Evolutionary conservation across 2,797 vertebrate genomes (phyloP).

Genomic region (Miichthys miiuy): DNA sequence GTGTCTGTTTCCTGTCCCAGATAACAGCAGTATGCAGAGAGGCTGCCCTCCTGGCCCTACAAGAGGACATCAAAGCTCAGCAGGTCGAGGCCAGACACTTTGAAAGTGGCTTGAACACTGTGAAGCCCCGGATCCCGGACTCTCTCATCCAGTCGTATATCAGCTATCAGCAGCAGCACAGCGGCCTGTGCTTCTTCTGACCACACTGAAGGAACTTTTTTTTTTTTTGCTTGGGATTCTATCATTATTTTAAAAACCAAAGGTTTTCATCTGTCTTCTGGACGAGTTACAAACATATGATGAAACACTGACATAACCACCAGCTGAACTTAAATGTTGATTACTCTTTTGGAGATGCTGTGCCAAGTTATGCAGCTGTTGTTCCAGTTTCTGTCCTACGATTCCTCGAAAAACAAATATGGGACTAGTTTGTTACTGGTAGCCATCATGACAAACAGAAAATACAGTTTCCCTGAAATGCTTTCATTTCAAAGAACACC

Average conservation of each 20-base stretch:
- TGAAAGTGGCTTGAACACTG: conserved; percentile 83
- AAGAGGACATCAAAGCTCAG: conserved; percentile 89
- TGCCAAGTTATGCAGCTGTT: background rate
- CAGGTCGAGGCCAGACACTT: conserved; percentile 87
- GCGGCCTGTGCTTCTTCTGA: conserved; percentile 86
- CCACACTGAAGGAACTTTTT: background rate
- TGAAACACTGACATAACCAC: background rate
- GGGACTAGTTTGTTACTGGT: background rate
- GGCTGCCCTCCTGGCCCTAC: conserved; percentile 91
- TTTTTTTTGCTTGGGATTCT: background rate
- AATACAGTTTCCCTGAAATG: background rate
- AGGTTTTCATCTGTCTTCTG: background rate
- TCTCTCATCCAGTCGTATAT: conserved; percentile 90
- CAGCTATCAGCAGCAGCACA: conserved; percentile 89
- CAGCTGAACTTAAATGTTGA: background rate
- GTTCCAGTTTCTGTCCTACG: background rate
- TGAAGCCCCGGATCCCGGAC: conserved; percentile 92
- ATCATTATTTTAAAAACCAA: background rate
- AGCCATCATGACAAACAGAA: background rate
- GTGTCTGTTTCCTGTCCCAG: conserved; percentile 86
- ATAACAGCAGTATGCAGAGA: conserved; percentile 94
- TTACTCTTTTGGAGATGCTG: conserved; percentile 1
- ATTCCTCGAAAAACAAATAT: background rate
- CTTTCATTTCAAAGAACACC: background rate
- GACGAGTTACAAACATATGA: background rate